Conservation (phyloP, 2,888 invertebrate species). For the Allacma fusca region DNA sequence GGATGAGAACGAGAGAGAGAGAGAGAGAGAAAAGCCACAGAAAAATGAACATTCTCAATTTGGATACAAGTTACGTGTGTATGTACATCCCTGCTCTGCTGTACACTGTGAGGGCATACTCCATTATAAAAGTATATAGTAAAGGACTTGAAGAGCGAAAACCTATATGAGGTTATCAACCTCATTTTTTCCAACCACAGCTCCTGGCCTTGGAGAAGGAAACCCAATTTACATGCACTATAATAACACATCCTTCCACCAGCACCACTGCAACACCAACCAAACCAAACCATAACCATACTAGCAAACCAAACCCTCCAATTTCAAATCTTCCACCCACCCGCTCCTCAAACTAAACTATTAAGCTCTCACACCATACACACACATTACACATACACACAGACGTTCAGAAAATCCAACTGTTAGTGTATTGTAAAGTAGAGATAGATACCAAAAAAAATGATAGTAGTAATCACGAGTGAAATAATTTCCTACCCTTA, state of each 20-base stretch:
- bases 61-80: no score
- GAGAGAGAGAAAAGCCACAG: no score
- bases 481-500: no score
- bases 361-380: no score
- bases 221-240: conserved; percentile 16
- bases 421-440: no score
- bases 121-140: conserved; percentile 1
- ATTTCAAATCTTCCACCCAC: not conserved
- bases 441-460: no score
- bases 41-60: no score
- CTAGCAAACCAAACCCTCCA: not conserved
- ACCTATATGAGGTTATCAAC: conserved; percentile 16
- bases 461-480: no score
- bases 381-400: no score
- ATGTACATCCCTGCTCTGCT: not conserved
- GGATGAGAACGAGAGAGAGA: not conserved
- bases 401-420: no score
- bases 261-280: not conserved
- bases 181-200: conserved; percentile 8
- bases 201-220: conserved; percentile 16
- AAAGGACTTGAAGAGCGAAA: conserved; percentile 10
- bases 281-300: not conserved
- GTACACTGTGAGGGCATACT: not conserved
- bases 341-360: not conserved
- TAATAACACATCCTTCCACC: conserved; percentile 16